Conservation (phyloP, 92 coral and sea anemone species). For the Phenganax subtilis region DNA sequence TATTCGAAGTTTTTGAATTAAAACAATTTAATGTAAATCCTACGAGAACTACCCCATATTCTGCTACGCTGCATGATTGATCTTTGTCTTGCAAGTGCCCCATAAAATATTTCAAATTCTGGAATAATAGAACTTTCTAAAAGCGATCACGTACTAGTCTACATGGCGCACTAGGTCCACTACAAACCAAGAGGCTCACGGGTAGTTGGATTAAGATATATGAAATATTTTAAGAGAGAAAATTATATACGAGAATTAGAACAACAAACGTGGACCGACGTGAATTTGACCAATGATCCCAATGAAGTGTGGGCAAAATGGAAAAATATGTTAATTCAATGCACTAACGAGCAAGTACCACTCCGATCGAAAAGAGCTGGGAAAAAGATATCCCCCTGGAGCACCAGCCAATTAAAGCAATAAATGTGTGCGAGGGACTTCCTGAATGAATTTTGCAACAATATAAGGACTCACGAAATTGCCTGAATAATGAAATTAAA, state of each 20-base stretch:
- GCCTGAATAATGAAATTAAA: not conserved
- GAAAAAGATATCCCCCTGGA: too few species aligned
- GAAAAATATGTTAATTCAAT: too few species aligned
- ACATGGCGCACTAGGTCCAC: not conserved
- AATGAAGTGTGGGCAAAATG: not conserved
- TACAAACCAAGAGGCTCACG: conserved; percentile 13
- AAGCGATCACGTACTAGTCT: conserved; percentile 27
- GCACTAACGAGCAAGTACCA: not conserved
- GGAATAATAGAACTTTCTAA: conserved; percentile 21
- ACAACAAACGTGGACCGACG: conserved; percentile 26
- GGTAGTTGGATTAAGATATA: conserved; percentile 20
- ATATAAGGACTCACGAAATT: not conserved
- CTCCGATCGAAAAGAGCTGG: not conserved
- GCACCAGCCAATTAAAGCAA: too few species aligned
- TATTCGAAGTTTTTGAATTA: not conserved
- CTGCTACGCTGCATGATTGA: not conserved
- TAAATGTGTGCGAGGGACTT: not conserved
- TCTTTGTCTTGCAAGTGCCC: not conserved
- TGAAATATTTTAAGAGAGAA: conserved; percentile 21
- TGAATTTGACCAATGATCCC: not conserved
- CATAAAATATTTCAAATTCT: not conserved
- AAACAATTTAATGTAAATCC: not conserved
- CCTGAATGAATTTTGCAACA: not conserved
- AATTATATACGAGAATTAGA: conserved; percentile 20
- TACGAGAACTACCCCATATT: conserved; percentile 5